These are phyloP conservation scores for Papilio protenor DNA, from an alignment of 2,888 invertebrate species.

Conservation along the genomic window DNA sequence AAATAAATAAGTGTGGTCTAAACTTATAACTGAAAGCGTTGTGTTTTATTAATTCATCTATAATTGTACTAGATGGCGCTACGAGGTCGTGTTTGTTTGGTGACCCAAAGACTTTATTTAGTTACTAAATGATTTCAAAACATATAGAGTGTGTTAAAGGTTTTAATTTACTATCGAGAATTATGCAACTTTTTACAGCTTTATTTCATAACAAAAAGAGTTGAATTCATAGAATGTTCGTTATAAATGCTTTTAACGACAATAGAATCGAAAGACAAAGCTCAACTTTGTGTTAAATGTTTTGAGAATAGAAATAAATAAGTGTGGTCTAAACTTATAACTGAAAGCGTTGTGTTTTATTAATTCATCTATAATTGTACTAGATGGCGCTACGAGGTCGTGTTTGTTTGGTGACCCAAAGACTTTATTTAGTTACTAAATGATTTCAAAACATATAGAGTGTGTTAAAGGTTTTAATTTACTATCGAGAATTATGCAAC, in stretches of 20 bases:
- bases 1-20: conserved; percentile 27
- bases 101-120: background rate
- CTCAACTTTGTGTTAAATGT: conserved; percentile 41
- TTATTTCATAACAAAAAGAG: conserved; percentile 26
- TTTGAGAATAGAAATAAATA: conserved; percentile 29
- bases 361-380: background rate
- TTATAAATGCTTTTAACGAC: conserved; percentile 33
- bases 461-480: no score
- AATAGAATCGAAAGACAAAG: conserved; percentile 35
- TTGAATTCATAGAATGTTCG: conserved; percentile 35
- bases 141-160: no score
- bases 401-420: background rate
- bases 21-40: background rate
- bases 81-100: background rate
- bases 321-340: conserved; percentile 14
- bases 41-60: background rate
- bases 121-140: background rate
- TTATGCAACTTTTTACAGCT: background rate
- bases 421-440: background rate
- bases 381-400: background rate
- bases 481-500: background rate
- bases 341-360: background rate
- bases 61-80: background rate
- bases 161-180: background rate
- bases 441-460: no score